A percentile compares a stretch with the other conserved stretches of the same genome.
Evolutionary conservation across 2,888 invertebrate species (phyloP).

Genomic region (Loripinus fragilis): DNA sequence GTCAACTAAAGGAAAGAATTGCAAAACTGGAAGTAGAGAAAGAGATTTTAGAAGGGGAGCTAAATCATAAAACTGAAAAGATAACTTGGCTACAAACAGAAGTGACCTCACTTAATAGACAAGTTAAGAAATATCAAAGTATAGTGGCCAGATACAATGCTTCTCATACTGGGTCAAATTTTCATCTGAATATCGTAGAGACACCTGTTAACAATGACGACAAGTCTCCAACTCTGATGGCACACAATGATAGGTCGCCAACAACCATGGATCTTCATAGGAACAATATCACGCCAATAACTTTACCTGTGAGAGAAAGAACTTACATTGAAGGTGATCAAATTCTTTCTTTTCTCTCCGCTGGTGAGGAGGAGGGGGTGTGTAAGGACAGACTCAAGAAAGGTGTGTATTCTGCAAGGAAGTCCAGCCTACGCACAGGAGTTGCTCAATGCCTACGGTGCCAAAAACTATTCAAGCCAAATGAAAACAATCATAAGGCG

Average conservation of each 20-base stretch:
- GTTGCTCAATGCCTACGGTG: conserved; percentile 76
- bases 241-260: background rate
- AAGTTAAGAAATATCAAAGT: conserved; percentile 65
- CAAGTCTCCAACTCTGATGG: background rate
- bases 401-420: conserved; percentile 59
- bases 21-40: conserved; percentile 59
- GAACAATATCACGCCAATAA: conserved; percentile 15
- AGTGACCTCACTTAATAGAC: conserved; percentile 59
- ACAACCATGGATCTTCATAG: conserved; percentile 10
- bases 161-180: conserved; percentile 65
- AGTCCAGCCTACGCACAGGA: conserved; percentile 55
- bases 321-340: conserved; percentile 74
- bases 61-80: conserved; percentile 59
- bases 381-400: conserved; percentile 67
- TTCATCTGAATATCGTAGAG: conserved; percentile 69
- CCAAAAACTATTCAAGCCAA: conserved; percentile 70
- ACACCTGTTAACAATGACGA: conserved; percentile 31
- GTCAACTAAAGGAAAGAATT: conserved; percentile 59
- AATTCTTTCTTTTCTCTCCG: conserved; percentile 59
- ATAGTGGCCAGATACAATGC: conserved; percentile 72
- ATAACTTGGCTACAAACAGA: conserved; percentile 66
- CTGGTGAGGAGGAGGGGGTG: conserved; percentile 64
- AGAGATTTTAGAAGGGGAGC: conserved; percentile 50
- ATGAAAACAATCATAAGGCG: conserved; percentile 72
- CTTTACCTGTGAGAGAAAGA: conserved; percentile 50